phyloP scores from a whole-genome alignment of 2,113 vertebrate genomes.

The Columba janthina region DNA sequence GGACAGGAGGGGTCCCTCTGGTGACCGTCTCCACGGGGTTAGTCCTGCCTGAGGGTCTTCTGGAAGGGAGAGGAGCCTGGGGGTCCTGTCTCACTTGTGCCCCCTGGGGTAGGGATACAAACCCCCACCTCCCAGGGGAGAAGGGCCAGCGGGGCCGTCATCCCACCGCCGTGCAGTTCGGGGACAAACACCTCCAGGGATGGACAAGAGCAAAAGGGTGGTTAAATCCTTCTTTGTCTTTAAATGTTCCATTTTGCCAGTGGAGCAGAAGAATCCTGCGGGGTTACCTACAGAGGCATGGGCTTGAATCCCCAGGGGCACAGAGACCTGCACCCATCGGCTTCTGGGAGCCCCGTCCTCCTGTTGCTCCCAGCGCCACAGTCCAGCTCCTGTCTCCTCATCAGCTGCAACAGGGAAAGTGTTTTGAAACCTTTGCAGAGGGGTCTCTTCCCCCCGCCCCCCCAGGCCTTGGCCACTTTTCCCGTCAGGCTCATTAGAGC shows the following conservation, averaged over 20 bases:
- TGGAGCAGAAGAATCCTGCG: accelerated
- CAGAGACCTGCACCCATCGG: not conserved
- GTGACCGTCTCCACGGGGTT: not conserved
- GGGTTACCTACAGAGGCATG: not conserved
- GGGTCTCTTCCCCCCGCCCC: not conserved
- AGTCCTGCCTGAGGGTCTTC: not conserved
- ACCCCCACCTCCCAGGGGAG: not conserved
- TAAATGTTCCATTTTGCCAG: not conserved
- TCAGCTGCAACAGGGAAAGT: slow-evolving; percentile 19
- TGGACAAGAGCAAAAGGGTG: accelerated
- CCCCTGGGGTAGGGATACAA: no score
- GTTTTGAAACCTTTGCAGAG: slow-evolving; percentile 42
- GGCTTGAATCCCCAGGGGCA: accelerated
- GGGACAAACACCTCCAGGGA: not conserved
- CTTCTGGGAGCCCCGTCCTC: accelerated
- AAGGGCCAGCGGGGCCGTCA: no score
- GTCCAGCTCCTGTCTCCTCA: not conserved
- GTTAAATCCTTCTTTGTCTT: not conserved
- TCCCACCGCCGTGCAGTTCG: accelerated
- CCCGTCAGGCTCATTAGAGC: slow-evolving; percentile 71
- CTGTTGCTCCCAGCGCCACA: accelerated
- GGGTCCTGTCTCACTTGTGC: no score
- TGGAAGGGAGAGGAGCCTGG: not conserved
- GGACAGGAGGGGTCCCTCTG: not conserved
- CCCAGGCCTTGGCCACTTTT: slow-evolving; percentile 23